Evolutionary conservation across 2,888 invertebrate species (phyloP).

Genomic region (Ectemnius cavifrons): DNA sequence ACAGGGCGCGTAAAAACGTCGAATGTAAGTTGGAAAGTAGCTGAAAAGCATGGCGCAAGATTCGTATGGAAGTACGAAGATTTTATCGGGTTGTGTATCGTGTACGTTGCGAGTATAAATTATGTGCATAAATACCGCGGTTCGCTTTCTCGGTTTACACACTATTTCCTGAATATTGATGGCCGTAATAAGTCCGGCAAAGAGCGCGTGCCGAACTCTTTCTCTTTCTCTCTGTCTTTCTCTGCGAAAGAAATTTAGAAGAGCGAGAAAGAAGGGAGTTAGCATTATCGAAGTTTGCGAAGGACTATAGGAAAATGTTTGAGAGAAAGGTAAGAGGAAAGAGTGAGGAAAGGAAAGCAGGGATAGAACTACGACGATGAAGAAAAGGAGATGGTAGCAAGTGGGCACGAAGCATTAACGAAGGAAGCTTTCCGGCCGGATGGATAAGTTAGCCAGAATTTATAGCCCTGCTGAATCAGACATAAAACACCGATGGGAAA

Average conservation of each 20-base stretch:
- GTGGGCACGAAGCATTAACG: slow-evolving; percentile 55
- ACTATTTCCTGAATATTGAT: slow-evolving; percentile 52
- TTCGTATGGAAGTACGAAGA: not conserved
- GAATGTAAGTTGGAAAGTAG: not conserved
- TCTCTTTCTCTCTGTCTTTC: no score
- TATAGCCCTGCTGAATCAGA: slow-evolving; percentile 60
- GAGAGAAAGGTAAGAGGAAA: slow-evolving; percentile 15
- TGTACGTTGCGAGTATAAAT: slow-evolving; percentile 22
- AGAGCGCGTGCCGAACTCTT: slow-evolving; percentile 8
- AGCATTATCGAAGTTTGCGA: slow-evolving; percentile 13
- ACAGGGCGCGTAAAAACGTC: no score
- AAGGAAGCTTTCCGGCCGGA: slow-evolving; percentile 63
- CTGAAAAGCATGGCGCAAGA: not conserved
- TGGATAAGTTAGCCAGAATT: slow-evolving; percentile 61
- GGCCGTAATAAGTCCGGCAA: slow-evolving; percentile 33
- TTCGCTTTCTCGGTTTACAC: slow-evolving; percentile 29
- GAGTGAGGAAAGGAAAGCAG: not conserved
- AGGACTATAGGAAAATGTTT: not conserved
- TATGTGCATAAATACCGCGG: slow-evolving; percentile 42
- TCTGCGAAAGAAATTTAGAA: slow-evolving; percentile 25
- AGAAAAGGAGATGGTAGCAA: slow-evolving; percentile 16
- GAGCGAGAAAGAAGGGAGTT: slow-evolving; percentile 34
- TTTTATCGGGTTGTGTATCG: slow-evolving; percentile 18
- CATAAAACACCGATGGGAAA: slow-evolving; percentile 61
- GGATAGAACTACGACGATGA: not conserved